Evolutionary conservation across 2,797 vertebrate species (phyloP), one percentile per base, ranked within the genome.

Genomic region (Enteromius viviparus): DNA sequence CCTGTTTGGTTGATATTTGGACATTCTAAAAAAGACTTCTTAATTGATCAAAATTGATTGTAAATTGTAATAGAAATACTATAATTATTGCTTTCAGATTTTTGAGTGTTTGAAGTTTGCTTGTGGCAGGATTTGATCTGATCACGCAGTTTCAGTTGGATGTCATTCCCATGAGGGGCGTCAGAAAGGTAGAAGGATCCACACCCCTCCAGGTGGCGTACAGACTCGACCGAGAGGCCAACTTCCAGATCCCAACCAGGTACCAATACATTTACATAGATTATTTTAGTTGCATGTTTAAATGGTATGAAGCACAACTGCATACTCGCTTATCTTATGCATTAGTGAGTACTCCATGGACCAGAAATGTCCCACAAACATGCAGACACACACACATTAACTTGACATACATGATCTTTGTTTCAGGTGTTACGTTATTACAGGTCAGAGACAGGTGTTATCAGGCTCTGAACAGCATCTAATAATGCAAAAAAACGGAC

Each of bases 171-270:
- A 90, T 96, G 84, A 95, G 93, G 87, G 95, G 95, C 0, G 95
- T 96, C 86, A 91, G 93, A 89, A 95, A 95, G 89, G 95, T 96
- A 75, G 94, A 96, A 4, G 95, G 95, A 49, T 96, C 95, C 45
- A 95, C 94, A 12, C 29, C 93, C 26, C 93, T 92, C 72, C 95
- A 96, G 91, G 94, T 96, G 89, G 95, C 95, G 1, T 96, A 95
- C 89, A 94, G 95, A 78, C 95, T 96, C 1, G 95, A 96, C 90
- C 90, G 85, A 75, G 95, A 96, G 87, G 94, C 95, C 69, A 96
- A 95, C 91, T 95, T 95, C 90, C 95, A 96, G 89, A 95, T 96
- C 91, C 95, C 95, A 83, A 96, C 95, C 66, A 93, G 94, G 95
- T 95, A 86, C 91, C 91, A 88, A 74, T 62, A 7, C 5, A 7